A percentile compares a stretch with the other conserved stretches of the same genome.
Evolutionary conservation across 2,113 vertebrate species (phyloP).

Genomic region (Empidonax alnorum): DNA sequence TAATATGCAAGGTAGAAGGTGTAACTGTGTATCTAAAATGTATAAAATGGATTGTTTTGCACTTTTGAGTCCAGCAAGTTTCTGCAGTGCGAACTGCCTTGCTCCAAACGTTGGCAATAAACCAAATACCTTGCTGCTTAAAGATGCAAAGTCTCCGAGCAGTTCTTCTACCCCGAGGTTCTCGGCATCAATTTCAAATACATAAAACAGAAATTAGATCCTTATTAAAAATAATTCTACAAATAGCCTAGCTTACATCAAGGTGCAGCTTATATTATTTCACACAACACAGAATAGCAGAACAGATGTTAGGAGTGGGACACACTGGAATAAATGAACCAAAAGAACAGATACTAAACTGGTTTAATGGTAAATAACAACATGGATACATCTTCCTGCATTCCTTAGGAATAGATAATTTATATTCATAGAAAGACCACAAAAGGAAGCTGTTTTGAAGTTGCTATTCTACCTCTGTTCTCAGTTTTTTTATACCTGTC

Average conservation of each 20-base stretch:
- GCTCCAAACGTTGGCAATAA: not conserved
- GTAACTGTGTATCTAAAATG: not conserved
- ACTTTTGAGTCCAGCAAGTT: not conserved
- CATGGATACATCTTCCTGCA: not conserved
- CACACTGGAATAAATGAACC: not conserved
- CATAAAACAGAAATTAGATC: not conserved
- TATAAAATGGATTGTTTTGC: not conserved
- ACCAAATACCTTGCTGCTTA: not conserved
- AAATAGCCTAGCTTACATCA: not conserved
- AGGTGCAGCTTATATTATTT: not conserved
- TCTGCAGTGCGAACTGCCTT: not conserved
- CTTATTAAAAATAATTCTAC: not conserved
- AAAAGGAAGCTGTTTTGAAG: not conserved
- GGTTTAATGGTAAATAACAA: not conserved
- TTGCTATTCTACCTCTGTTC: not conserved
- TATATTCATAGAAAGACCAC: not conserved
- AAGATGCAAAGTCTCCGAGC: not conserved
- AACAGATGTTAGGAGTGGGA: not conserved
- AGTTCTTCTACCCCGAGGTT: not conserved
- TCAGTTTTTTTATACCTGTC: not conserved
- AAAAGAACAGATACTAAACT: not conserved
- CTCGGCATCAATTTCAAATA: not conserved
- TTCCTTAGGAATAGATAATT: not conserved
- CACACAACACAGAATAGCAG: not conserved
- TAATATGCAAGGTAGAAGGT: not conserved